Evolutionary conservation across 2,113 vertebrate species (phyloP).

Genomic region (Symphodus melops): DNA sequence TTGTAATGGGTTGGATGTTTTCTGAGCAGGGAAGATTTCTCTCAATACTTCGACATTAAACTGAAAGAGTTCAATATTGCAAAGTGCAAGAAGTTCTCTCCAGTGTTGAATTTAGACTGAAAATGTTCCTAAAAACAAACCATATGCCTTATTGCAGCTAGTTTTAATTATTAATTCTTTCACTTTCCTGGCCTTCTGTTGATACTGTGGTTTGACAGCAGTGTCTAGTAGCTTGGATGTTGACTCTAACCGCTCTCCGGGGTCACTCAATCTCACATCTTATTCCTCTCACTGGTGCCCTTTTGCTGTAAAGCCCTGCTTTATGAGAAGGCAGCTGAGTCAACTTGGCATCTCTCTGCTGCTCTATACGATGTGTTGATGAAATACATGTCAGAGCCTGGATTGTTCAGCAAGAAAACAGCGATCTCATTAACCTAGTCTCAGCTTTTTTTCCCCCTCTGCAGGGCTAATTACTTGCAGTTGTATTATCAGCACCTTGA

Average conservation of each 20-base stretch:
- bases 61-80: constrained; percentile 20
- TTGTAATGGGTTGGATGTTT: not conserved
- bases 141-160: not conserved
- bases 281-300: not conserved
- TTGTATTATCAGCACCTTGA: not conserved
- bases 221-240: not conserved
- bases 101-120: not conserved
- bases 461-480: constrained; percentile 14
- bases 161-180: not conserved
- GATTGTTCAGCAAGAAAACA: not conserved
- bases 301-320: constrained; percentile 1
- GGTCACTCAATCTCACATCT: not conserved
- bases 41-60: constrained; percentile 19
- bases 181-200: not conserved
- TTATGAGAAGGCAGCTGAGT: not conserved
- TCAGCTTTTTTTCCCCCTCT: constrained; percentile 10
- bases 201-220: not conserved
- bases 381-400: not conserved
- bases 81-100: not conserved
- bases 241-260: not conserved
- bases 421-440: not conserved
- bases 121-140: not conserved
- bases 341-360: not conserved
- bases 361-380: not conserved
- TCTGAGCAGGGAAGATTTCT: constrained; percentile 4